phyloP scores from a whole-genome alignment of 2,888 invertebrate genomes.

The Chrysomela aeneicollis region DNA sequence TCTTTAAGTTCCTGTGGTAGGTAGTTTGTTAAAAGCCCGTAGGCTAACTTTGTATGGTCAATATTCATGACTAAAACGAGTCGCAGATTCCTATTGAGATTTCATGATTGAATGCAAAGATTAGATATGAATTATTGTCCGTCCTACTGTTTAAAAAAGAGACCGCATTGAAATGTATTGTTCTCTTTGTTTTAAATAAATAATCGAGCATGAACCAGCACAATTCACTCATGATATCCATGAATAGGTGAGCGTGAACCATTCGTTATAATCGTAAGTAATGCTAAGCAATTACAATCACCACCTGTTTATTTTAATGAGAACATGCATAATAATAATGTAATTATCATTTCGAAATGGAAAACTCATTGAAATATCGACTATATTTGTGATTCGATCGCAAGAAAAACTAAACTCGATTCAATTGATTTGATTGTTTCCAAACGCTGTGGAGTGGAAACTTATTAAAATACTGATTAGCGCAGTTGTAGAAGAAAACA shows the following conservation, averaged over 20 bases:
- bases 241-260: conserved; percentile 3
- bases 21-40: too few species aligned
- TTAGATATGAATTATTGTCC: background rate
- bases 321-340: background rate
- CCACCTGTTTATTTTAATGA: background rate
- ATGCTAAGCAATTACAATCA: background rate
- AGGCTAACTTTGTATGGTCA: too few species aligned
- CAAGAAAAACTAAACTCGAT: background rate
- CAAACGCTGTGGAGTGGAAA: background rate
- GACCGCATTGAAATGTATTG: background rate
- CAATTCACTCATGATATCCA: conserved; percentile 12
- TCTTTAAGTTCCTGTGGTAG: too few species aligned
- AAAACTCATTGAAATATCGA: background rate
- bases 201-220: conserved; percentile 18
- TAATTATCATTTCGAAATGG: conserved; percentile 2
- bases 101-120: too few species aligned
- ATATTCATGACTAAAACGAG: too few species aligned
- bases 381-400: background rate
- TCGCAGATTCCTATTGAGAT: too few species aligned
- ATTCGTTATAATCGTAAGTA: background rate
- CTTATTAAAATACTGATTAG: too few species aligned
- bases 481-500: too few species aligned
- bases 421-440: background rate
- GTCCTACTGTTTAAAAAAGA: background rate
- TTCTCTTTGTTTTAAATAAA: background rate